Evolutionary conservation across 2,113 vertebrate species (phyloP), one percentile per base, ranked within the genome.

Genomic region (Notiomystis cincta): DNA sequence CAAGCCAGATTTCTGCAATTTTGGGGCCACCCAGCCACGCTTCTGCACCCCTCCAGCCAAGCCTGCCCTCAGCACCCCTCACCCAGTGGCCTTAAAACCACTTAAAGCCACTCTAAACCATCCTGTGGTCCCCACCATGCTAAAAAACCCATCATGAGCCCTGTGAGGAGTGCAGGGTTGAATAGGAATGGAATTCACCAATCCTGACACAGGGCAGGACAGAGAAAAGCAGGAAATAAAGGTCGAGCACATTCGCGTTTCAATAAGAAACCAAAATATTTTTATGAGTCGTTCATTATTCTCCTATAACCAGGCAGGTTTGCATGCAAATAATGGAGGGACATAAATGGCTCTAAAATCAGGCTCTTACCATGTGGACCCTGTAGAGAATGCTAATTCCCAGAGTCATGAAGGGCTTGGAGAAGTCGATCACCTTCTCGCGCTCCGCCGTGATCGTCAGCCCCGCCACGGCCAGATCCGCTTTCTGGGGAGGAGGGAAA

Each of bases 351-450:
- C 94, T 91, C 82, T 95, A 93, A 97, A 96, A 83, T 38, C 94
- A 94, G 95, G 95, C 89, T 97, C 99, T 99, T 98, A 99, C 99
- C 99, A 99, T 98, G 97, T 99, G 99, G 94, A 99, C 99, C 44
- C 99, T 98, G 97, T 99, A 99, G 98, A 99, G 99, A 95, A 99
- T 99, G 97, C 99, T 99, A 92, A 99, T 99, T 76, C 99, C 99
- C 96, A 99, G 97, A 95, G 99, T 99, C 99, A 99, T 99, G 98
- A 98, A 99, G 3, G 99, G 99, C 96, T 99, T 99, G 56, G 99
- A 99, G 98, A 99, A 99, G 98, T 99, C 99, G 58, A 99, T 99
- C 98, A 99, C 99, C 97, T 99, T 99, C 98, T 99, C 99, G 21
- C 99, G 97, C 96, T 99, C 99, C 0, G 99, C 99, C 1, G 99